These are phyloP conservation scores for Myripristis murdjan DNA, from an alignment of 2,797 vertebrate genomes.

Conservation along the genomic window DNA sequence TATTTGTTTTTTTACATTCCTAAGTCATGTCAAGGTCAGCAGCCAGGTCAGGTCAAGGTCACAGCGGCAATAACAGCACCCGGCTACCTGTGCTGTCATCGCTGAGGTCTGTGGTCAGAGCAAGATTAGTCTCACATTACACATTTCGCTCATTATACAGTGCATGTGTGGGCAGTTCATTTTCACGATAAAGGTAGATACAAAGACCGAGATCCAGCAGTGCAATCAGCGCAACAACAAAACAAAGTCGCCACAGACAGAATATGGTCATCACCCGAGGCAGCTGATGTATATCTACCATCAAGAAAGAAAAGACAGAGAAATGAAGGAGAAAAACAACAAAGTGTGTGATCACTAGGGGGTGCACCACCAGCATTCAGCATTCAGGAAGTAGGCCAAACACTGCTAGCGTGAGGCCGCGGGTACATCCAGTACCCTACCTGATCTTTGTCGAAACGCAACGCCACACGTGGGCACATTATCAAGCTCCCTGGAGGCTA, in stretches of 20 bases:
- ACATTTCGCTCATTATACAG: no score
- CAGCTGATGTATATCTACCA: neutral
- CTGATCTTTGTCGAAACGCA: constrained; percentile 69
- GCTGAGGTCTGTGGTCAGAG: no score
- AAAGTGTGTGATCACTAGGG: constrained; percentile 55
- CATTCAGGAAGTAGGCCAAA: constrained; percentile 65
- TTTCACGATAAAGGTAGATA: no score
- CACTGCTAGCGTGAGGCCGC: constrained; percentile 11
- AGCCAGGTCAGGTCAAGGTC: no score
- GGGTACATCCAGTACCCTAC: constrained; percentile 56
- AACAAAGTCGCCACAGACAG: no score
- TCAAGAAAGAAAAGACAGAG: neutral
- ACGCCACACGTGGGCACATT: constrained; percentile 68
- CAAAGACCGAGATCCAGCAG: no score
- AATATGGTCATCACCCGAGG: neutral
- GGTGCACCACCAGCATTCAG: constrained; percentile 39
- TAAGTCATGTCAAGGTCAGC: neutral
- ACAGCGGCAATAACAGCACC: neutral
- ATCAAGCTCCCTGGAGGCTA: constrained; percentile 67
- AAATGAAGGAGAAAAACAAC: neutral
- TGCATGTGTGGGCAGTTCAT: no score
- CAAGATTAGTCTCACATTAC: neutral
- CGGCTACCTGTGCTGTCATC: neutral
- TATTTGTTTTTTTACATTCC: no score
- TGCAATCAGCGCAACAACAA: no score